These are phyloP conservation scores for Rhinichthys osculus DNA, from an alignment of 2,797 vertebrate species.

Conservation along the genomic window DNA sequence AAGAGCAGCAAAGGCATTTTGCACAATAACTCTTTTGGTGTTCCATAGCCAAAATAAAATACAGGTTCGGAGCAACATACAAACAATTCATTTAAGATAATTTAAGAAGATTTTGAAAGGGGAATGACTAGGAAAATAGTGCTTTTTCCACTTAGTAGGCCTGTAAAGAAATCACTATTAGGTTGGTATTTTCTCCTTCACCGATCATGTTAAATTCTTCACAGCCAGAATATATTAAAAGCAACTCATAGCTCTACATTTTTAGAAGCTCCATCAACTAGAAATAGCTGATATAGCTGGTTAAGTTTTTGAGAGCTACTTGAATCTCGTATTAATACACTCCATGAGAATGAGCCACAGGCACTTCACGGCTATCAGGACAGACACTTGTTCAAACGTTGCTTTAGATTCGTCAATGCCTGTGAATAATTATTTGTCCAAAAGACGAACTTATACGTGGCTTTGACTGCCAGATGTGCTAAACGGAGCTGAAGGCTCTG, in stretches of 20 bases:
- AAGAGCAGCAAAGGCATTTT: background rate
- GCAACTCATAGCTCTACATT: slow-evolving; percentile 3
- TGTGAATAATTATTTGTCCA: slow-evolving; percentile 53
- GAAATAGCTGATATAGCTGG: slow-evolving; percentile 31
- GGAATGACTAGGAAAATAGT: background rate
- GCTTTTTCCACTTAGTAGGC: background rate
- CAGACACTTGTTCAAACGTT: slow-evolving; percentile 27
- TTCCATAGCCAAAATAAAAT: background rate
- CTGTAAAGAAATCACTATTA: slow-evolving; percentile 5
- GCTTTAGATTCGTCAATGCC: slow-evolving; percentile 34
- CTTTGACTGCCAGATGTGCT: slow-evolving; percentile 45
- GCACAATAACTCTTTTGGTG: background rate
- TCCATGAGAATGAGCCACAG: slow-evolving; percentile 1
- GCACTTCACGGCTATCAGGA: slow-evolving; percentile 24
- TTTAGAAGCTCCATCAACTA: slow-evolving; percentile 24
- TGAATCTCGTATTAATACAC: slow-evolving; percentile 21
- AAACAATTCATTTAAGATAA: background rate
- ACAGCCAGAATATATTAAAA: slow-evolving; percentile 31
- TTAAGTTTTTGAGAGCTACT: slow-evolving; percentile 25
- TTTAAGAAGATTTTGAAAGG: background rate
- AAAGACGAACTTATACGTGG: slow-evolving; percentile 38
- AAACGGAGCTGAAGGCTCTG: slow-evolving; percentile 43
- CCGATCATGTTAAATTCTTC: background rate
- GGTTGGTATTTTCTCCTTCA: slow-evolving; percentile 23
- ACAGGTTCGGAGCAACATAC: background rate